A percentile compares a stretch with the other conserved stretches of the same genome.
phyloP scores from a whole-genome alignment of 1,140 invertebrate species.

The Bacillus rossius region DNA sequence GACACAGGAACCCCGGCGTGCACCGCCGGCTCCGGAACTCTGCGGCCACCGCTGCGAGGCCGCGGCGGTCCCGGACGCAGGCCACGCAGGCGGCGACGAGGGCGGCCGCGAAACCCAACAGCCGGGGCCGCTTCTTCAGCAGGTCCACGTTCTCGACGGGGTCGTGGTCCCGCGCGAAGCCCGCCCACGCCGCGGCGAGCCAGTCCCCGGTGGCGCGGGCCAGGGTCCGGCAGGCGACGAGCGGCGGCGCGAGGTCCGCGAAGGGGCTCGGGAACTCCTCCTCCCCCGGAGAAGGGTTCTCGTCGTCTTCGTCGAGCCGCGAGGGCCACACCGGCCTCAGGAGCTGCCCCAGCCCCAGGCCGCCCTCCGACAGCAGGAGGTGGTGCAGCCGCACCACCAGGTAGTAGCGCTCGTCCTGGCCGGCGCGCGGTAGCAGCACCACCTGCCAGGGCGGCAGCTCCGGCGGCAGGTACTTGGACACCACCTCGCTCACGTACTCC shows the following conservation, averaged over 20 bases:
- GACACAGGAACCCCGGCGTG: constrained; percentile 8
- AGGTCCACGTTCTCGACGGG: constrained; percentile 62
- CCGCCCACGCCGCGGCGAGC: constrained; percentile 67
- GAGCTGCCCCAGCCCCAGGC: constrained; percentile 61
- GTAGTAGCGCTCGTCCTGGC: constrained; percentile 56
- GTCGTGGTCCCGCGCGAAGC: constrained; percentile 70
- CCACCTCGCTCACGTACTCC: constrained; percentile 70
- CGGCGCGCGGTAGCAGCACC: constrained; percentile 57
- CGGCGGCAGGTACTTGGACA: constrained; percentile 64
- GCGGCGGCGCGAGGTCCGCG: constrained; percentile 34
- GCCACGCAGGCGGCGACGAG: background rate
- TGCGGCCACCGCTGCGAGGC: background rate
- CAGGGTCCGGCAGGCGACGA: constrained; percentile 57
- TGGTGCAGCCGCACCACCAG: constrained; percentile 72
- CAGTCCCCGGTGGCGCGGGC: constrained; percentile 45
- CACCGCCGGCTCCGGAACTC: constrained; percentile 17
- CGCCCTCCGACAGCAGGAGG: constrained; percentile 60
- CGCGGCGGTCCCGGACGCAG: background rate
- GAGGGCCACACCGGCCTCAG: constrained; percentile 42
- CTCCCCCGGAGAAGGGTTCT: background rate
- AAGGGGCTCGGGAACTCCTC: background rate
- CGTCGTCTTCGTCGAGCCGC: constrained; percentile 5
- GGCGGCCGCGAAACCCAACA: background rate
- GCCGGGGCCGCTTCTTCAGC: constrained; percentile 51
- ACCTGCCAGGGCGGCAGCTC: constrained; percentile 73